Conservation (phyloP, 1,140 invertebrate species). For the Yoshiicerus persimilis region DNA sequence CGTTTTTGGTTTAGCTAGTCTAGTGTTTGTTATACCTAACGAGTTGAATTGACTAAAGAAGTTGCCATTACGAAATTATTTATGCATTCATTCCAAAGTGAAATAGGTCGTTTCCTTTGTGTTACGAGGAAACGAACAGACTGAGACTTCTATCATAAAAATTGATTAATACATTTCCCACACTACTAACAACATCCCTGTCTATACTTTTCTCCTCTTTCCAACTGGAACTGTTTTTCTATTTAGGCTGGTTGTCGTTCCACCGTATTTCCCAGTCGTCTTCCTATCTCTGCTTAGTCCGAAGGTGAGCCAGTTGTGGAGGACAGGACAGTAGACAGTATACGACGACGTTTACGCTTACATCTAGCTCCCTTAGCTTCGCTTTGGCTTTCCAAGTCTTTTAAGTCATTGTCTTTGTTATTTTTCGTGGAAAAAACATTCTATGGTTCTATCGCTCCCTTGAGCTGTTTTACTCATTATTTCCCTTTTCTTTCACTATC, state of each 20-base stretch:
- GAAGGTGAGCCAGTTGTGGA: not conserved
- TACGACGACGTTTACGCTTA: not conserved
- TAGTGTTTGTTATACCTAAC: not conserved
- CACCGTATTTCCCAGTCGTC: not conserved
- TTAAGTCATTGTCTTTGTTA: slow-evolving; percentile 13
- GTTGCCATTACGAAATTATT: slow-evolving; percentile 8
- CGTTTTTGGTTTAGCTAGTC: not conserved
- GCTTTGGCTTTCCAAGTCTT: not conserved
- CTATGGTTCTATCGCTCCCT: not conserved
- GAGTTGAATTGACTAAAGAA: slow-evolving; percentile 5
- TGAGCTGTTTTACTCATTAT: slow-evolving; percentile 6
- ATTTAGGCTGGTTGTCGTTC: not conserved
- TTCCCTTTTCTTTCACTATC: not conserved
- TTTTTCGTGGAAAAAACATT: not conserved
- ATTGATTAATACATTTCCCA: slow-evolving; percentile 21
- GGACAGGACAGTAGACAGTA: not conserved
- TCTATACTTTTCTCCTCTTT: not conserved
- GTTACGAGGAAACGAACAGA: slow-evolving; percentile 19
- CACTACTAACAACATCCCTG: slow-evolving; percentile 11
- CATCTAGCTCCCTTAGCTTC: not conserved
- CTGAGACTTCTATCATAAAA: slow-evolving; percentile 22
- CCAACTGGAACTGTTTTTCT: not conserved
- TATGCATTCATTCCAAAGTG: slow-evolving; percentile 6
- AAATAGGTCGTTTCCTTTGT: slow-evolving; percentile 22
- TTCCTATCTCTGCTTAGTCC: not conserved